These are phyloP conservation scores for Cephus sareptanus DNA, from an alignment of 2,888 invertebrate species.

Conservation along the genomic window DNA sequence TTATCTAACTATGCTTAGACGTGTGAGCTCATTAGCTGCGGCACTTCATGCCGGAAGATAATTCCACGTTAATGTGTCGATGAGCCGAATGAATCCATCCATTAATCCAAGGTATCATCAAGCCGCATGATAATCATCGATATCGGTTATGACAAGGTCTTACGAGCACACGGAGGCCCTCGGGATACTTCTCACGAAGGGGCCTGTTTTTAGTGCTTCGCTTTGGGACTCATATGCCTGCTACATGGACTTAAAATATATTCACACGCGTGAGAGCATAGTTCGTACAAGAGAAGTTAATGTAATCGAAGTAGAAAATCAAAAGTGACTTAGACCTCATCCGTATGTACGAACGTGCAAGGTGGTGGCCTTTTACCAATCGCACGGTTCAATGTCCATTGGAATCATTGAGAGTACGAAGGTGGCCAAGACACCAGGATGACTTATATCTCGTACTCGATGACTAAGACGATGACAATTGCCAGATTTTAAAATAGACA, in stretches of 20 bases:
- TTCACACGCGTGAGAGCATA: background rate
- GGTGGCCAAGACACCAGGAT: background rate
- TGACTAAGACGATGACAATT: background rate
- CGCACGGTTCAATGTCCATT: constrained; percentile 35
- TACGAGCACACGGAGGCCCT: background rate
- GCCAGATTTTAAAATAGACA: background rate
- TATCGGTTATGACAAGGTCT: background rate
- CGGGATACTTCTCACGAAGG: background rate
- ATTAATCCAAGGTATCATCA: background rate
- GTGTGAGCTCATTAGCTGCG: constrained; percentile 40
- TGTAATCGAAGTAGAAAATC: background rate
- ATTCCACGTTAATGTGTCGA: constrained; percentile 10
- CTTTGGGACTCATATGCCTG: background rate
- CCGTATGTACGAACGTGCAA: background rate
- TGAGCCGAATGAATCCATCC: background rate
- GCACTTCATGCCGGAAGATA: constrained; percentile 44
- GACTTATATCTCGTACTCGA: background rate
- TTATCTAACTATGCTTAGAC: constrained; percentile 11
- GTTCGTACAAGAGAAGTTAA: background rate
- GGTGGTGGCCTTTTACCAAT: background rate
- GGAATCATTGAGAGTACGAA: background rate
- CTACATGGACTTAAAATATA: background rate
- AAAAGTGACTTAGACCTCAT: background rate
- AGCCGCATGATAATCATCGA: constrained; percentile 41
- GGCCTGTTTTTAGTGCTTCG: background rate